phyloP scores from a whole-genome alignment of 2,113 vertebrate genomes.

The Vicugna pacos region DNA sequence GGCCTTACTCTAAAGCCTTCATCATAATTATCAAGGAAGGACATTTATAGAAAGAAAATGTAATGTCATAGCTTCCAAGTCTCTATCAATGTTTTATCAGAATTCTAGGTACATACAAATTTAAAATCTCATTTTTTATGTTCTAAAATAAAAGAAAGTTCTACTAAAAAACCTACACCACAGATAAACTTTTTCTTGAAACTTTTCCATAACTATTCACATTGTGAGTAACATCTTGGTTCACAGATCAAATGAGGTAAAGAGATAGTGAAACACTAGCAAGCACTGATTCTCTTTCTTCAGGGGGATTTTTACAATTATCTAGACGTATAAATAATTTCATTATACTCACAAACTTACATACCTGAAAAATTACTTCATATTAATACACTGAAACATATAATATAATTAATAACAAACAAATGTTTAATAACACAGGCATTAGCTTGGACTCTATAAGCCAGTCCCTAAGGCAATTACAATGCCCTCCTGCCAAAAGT shows the following conservation, averaged over 20 bases:
- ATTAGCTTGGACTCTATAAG: constrained; percentile 6
- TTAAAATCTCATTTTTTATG: not conserved
- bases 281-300: not conserved
- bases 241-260: not conserved
- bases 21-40: not conserved
- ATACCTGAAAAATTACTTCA: not conserved
- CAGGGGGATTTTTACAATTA: not conserved
- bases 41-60: constrained; percentile 29
- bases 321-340: not conserved
- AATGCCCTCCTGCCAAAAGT: not conserved
- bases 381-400: not conserved
- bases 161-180: not conserved
- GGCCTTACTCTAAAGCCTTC: not conserved
- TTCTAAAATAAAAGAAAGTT: not conserved
- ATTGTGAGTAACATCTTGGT: not conserved
- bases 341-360: not conserved
- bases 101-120: constrained; percentile 25
- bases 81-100: not conserved
- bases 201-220: constrained; percentile 27
- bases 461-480: not conserved
- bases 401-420: not conserved
- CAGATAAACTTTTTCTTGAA: not conserved
- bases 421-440: not conserved
- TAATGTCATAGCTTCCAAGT: not conserved
- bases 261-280: not conserved